Evolutionary conservation across 2,888 invertebrate genomes (phyloP).

Genomic region (Chymomyza procnemis): DNA sequence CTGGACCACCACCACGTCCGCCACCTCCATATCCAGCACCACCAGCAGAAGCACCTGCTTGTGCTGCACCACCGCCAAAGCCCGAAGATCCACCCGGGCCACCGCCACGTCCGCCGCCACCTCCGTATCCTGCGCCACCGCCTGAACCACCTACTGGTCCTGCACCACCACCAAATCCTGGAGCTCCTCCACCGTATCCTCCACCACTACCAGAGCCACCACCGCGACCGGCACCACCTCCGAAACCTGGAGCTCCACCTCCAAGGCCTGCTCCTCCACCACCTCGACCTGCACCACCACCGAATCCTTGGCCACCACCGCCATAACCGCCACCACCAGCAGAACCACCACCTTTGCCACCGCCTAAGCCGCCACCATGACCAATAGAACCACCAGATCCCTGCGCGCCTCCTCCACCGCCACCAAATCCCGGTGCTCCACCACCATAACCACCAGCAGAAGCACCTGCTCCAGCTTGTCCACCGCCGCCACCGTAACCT

Average conservation of each 20-base stretch:
- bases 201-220: no score
- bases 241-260: constrained; percentile 8
- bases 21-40: no score
- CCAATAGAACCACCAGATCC: constrained; percentile 16
- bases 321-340: constrained; percentile 55
- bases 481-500: constrained; percentile 31
- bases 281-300: no score
- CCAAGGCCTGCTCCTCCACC: no score
- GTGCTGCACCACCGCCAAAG: constrained; percentile 24
- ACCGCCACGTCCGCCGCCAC: no score
- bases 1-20: no score
- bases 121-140: no score
- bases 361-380: constrained; percentile 25
- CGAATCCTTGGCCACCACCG: constrained; percentile 52
- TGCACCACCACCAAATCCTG: no score
- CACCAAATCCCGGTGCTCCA: no score
- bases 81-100: no score
- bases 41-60: no score
- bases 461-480: constrained; percentile 21
- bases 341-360: constrained; percentile 17
- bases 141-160: no score
- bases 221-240: constrained; percentile 22
- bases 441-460: not conserved
- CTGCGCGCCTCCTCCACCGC: not conserved
- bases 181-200: constrained; percentile 10